Conservation (phyloP, 2,888 invertebrate species). For the Cyaniris semiargus region DNA sequence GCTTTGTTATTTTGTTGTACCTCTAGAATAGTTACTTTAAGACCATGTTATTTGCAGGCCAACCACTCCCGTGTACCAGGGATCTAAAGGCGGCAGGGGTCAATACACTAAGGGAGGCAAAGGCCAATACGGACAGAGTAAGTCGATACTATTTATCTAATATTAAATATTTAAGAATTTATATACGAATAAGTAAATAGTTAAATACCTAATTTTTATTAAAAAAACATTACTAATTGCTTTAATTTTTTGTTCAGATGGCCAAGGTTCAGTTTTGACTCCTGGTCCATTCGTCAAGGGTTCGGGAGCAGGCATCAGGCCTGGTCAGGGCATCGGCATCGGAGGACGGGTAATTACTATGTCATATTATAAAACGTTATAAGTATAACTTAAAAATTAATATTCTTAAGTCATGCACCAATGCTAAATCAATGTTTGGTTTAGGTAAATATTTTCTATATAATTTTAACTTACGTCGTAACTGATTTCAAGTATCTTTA, state of each 20-base stretch:
- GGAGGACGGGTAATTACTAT: conserved; percentile 36
- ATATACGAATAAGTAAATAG: neutral
- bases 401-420: neutral
- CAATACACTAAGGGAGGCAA: conserved; percentile 45
- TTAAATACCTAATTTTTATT: neutral
- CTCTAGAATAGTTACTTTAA: neutral
- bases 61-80: conserved; percentile 40
- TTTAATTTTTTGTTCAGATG: conserved; percentile 22
- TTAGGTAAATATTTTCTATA: neutral
- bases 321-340: conserved; percentile 41
- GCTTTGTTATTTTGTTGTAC: neutral
- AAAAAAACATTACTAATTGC: neutral
- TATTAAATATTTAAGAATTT: neutral
- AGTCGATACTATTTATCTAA: conserved; percentile 40
- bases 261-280: conserved; percentile 41
- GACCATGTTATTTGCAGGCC: neutral
- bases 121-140: conserved; percentile 49
- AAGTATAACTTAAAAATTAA: neutral
- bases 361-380: neutral
- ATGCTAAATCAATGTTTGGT: neutral
- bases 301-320: conserved; percentile 33
- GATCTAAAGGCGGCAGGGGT: conserved; percentile 48
- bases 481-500: neutral
- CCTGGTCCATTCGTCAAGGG: conserved; percentile 33
- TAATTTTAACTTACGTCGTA: neutral